Evolutionary conservation across 1,140 invertebrate species (phyloP), one percentile per base, ranked within the genome.

Genomic region (Mercenaria mercenaria): DNA sequence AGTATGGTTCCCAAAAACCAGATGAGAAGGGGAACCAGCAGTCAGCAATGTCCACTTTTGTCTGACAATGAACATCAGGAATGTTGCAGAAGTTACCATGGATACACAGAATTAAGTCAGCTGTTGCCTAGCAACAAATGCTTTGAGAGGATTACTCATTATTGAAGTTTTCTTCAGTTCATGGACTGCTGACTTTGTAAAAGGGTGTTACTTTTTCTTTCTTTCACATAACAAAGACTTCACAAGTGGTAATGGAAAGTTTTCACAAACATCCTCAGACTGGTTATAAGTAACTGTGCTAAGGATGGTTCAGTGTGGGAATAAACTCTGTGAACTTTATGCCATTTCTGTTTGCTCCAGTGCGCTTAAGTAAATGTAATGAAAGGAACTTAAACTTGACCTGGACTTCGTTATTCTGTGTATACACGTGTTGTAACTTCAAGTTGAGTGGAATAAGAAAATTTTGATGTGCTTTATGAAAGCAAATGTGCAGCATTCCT

Each of bases 1-100:
- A 87, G 61, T 90, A 90, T 86, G 89, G 89, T 69, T 56, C 74
- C 59, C 47, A 77, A 34, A 90, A 86, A 52, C 69, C 61, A 72
- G 89, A 90, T 26, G 79, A 79, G 37, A 81, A 87, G 43, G 84
- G 85, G 74, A 88, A 87, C 67, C 76, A 87, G 41, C 90, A 61
- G 39, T 91, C 90, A 76, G 84, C 79, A 26, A 91, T 88, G 84
- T 88, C 90, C 18, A 88, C 90, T 23, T 91, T 91, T 84, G 90
- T 91, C 34, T 91, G 85, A 83, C 82, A 87, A 67, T 67, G 72
- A 77, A 87, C 0, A 89, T 50, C 77, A 82, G 80, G 80, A 76
- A 89, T 72, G 87, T 67, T 39, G 87, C 67, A 72, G 34, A 32
- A 8, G 4, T 64, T 43, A 79, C 26, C 50, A 79, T 59, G 50